Evolutionary conservation across 1,140 invertebrate species (phyloP).

Genomic region (Temnothorax longispinosus): DNA sequence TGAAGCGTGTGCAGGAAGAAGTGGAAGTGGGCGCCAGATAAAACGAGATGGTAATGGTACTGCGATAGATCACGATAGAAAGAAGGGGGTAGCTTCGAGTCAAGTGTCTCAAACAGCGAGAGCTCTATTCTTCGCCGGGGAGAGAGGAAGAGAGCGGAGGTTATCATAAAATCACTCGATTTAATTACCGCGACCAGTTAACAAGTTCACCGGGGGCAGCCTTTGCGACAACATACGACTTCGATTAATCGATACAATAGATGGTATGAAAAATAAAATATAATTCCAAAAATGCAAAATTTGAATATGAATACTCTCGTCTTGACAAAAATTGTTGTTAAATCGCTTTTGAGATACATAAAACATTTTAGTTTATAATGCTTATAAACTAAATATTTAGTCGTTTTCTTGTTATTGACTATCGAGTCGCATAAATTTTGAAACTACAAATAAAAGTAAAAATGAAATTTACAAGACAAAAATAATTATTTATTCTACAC

Average conservation of each 20-base stretch:
- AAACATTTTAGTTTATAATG: not conserved
- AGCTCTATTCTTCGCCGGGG: conserved; percentile 1
- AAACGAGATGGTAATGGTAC: conserved; percentile 33
- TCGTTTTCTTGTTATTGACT: not conserved
- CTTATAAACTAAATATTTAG: not conserved
- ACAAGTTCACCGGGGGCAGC: not conserved
- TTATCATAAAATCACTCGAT: conserved; percentile 25
- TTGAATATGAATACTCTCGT: not conserved
- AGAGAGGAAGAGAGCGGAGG: not conserved
- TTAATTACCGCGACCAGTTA: conserved; percentile 44
- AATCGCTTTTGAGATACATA: not conserved
- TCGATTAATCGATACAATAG: not conserved
- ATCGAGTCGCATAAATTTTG: not conserved
- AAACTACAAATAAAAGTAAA: not conserved
- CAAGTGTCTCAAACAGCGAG: conserved; percentile 12
- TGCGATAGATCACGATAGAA: conserved; percentile 4
- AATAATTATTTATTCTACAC: not conserved
- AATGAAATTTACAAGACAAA: not conserved
- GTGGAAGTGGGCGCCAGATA: not conserved
- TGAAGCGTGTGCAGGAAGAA: conserved; percentile 7
- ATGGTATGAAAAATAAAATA: not conserved
- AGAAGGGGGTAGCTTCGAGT: not conserved
- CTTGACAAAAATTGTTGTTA: not conserved
- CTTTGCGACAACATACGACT: not conserved
- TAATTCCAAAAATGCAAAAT: not conserved